Evolutionary conservation across 2,113 vertebrate species (phyloP), one percentile per base, ranked within the genome.

Genomic region (Sinocyclocheilus rhinocerous): DNA sequence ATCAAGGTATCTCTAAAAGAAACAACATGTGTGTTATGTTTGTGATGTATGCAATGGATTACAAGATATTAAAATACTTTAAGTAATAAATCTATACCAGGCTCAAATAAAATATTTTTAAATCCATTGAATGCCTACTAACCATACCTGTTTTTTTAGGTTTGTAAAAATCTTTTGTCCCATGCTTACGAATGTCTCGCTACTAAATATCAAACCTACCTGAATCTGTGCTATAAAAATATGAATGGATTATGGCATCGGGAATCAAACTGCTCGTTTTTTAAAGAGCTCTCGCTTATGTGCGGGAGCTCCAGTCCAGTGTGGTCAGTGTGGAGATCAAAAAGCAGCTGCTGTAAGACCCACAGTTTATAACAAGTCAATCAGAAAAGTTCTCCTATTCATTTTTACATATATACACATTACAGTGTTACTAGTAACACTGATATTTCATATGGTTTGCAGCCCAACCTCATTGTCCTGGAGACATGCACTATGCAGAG

Each of bases 381-480:
- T 36, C 15, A 57, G 16, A 78, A 33, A 33, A 1, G 16, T 6
- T 33, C 2, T 78, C 29, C 10, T 50, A 29, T 29, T 29, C 0
- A 8, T 18, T 55, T 29, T 22, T 79, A 6, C 10, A 1, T 7
- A 4, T 1, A 22, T 59, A 59, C 55, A 22, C 20, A 22, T 59
- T 22, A 22, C 55, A 8, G 18, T 22, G 2, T 22, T 59, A 22
- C 18, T 57, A 57, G 16, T 7, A 20, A 81, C 50, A 22, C 11
- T 33, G 45, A 69, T 18, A 55, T 24, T 33, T 4, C 5, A 24
- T 48, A 59, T 84, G 78, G 18, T 18, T 76, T 88, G 45, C 86
- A 95, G 95, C 0, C 8, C 0, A 22, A 0, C 92, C 89, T 0
- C 7, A 0, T 0, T 95, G 95, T 85, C 90, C 90, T 13, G 93